These are phyloP conservation scores for Lepidurus apus DNA, from an alignment of 1,140 invertebrate species.

Conservation along the genomic window DNA sequence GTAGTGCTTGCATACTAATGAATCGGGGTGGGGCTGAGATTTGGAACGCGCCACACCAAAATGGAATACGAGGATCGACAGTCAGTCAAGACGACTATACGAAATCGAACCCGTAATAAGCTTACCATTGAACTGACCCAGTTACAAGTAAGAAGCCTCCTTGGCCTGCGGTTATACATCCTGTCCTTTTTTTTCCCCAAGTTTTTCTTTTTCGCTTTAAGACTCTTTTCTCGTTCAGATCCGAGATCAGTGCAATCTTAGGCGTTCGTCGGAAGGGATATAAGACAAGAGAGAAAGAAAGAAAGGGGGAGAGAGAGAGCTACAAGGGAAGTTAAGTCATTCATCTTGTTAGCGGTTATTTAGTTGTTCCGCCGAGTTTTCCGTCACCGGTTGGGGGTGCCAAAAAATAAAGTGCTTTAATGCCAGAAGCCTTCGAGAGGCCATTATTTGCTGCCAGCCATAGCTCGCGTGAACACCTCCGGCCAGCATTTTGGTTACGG, in stretches of 20 bases:
- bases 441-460: not conserved
- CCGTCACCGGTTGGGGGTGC: not conserved
- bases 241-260: not conserved
- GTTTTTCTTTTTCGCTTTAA: not conserved
- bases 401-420: not conserved
- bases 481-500: not conserved
- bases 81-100: not conserved
- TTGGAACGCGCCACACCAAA: not conserved
- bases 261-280: not conserved
- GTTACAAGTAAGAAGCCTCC: not conserved
- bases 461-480: not conserved
- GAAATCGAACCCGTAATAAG: not conserved
- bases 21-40: not conserved
- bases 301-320: not conserved
- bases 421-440: not conserved
- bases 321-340: constrained; percentile 7
- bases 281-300: not conserved
- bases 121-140: not conserved
- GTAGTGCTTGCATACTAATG: not conserved
- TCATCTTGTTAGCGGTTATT: constrained; percentile 2
- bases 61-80: not conserved
- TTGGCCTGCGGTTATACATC: not conserved
- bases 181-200: not conserved
- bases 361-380: not conserved
- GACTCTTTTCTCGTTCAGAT: not conserved